These are phyloP conservation scores for Agrochola litura DNA, from an alignment of 2,888 invertebrate genomes.

Conservation along the genomic window DNA sequence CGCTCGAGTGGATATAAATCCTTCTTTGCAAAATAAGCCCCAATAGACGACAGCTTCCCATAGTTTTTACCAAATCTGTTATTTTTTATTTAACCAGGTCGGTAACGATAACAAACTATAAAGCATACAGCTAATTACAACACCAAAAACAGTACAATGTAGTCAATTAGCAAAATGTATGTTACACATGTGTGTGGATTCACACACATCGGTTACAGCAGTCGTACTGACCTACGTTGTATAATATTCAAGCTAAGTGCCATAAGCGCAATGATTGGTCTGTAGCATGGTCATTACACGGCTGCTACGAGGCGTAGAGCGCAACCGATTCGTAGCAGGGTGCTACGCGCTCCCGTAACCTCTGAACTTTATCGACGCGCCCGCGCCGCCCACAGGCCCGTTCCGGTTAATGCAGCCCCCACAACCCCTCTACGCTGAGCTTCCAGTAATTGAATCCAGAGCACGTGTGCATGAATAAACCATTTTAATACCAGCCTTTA, in stretches of 20 bases:
- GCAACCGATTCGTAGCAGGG: constrained; percentile 72
- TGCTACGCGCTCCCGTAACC: constrained; percentile 74
- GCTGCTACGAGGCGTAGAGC: constrained; percentile 73
- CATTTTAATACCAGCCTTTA: constrained; percentile 68
- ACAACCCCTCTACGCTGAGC: constrained; percentile 63
- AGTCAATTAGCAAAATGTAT: neutral
- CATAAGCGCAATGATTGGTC: constrained; percentile 40
- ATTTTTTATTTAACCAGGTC: neutral
- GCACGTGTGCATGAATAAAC: constrained; percentile 81
- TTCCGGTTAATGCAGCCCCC: constrained; percentile 71
- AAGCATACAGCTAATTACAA: neutral
- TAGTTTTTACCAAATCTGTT: neutral
- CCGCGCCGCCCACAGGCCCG: constrained; percentile 62
- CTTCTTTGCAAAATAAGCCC: constrained; percentile 6
- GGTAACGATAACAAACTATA: neutral
- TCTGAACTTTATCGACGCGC: constrained; percentile 77
- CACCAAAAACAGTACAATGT: neutral
- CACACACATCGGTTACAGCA: constrained; percentile 14
- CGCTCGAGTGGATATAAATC: constrained; percentile 1
- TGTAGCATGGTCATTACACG: constrained; percentile 65
- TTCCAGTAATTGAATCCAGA: constrained; percentile 80
- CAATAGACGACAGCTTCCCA: neutral
- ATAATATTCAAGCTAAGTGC: constrained; percentile 32
- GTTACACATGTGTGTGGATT: neutral
- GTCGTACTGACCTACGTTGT: constrained; percentile 7